Conservation (phyloP, 2,797 vertebrate genomes). For the Siniperca undulata region DNA sequence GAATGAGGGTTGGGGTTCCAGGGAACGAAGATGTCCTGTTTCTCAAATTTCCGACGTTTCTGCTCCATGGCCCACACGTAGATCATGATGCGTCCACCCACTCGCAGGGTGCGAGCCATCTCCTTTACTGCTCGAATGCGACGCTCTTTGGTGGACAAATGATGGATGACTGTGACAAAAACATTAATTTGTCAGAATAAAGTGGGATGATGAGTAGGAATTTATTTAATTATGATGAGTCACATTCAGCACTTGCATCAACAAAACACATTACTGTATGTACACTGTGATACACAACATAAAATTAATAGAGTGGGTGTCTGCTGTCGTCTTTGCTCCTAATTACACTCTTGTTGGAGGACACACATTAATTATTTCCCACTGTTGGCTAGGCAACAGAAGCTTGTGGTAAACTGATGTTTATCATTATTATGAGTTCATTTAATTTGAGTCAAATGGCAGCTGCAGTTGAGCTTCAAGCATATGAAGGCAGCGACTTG, state of each 20-base stretch:
- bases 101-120: slow-evolving; percentile 86
- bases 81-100: slow-evolving; percentile 89
- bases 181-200: slow-evolving; percentile 24
- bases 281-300: slow-evolving; percentile 12
- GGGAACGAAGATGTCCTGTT: slow-evolving; percentile 89
- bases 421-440: slow-evolving; percentile 50
- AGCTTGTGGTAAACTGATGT: slow-evolving; percentile 54
- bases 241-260: slow-evolving; percentile 22
- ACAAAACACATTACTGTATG: slow-evolving; percentile 21
- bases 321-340: slow-evolving; percentile 18
- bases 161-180: slow-evolving; percentile 84
- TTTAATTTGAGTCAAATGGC: slow-evolving; percentile 32
- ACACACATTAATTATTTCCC: slow-evolving; percentile 55
- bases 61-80: slow-evolving; percentile 90
- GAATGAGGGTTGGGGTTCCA: slow-evolving; percentile 85
- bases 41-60: slow-evolving; percentile 88
- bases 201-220: neutral
- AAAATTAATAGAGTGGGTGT: slow-evolving; percentile 47
- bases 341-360: slow-evolving; percentile 48
- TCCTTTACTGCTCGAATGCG: slow-evolving; percentile 87
- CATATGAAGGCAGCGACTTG: slow-evolving; percentile 9
- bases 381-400: slow-evolving; percentile 68
- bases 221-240: slow-evolving; percentile 21
- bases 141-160: slow-evolving; percentile 88
- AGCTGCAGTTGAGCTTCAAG: slow-evolving; percentile 18